Evolutionary conservation across 2,888 invertebrate species (phyloP), one percentile per base, ranked within the genome.

Genomic region (Noctua comes): DNA sequence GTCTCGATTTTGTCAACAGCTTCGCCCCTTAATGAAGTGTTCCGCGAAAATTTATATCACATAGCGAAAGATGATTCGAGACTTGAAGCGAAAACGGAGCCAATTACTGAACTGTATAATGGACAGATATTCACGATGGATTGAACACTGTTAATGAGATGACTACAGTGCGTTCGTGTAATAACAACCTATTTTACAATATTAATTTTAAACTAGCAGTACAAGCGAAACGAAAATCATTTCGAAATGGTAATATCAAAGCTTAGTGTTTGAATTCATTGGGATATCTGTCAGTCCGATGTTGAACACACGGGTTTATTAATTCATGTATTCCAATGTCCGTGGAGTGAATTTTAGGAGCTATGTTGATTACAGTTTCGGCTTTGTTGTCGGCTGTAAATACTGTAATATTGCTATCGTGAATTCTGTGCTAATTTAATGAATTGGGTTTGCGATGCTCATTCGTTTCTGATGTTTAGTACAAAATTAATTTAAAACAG

Each of bases 91-190:
- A 88, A 90, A 91, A 91, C 89, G 89, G 86, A 89, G 92, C 95
- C 94, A 95, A 96, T 96, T 96, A 96, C 92, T 86, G 89, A 90
- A 91, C 87, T 91, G 89, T 91, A 90, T 91, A 93, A 92, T 91
- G 90, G 89, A 87, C 88, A 88, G 88, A 91, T 90, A 92, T 91
- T 91, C 90, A 90, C 90, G 90, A 90, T 84, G 90, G 91, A 93
- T 93, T 91, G 90, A 91, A 88, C 92, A 88, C 87, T 86, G 89
- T 90, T 93, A 94, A 94, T 93, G 92, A 92, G 92, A 87, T 84
- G 86, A 84, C 73, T 82, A 54, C 85, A 78, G 89, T 88, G 90
- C 85, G 85, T 89, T 86, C 57, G 31, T 82, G 83, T 91, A 91
- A 91, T 91, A 91, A 91, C 90, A 88, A 86, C 90, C 88, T 88